A percentile compares a stretch with the other conserved stretches of the same genome.
Conservation (phyloP, 2,888 invertebrate genomes). For the Elysia crispata region DNA sequence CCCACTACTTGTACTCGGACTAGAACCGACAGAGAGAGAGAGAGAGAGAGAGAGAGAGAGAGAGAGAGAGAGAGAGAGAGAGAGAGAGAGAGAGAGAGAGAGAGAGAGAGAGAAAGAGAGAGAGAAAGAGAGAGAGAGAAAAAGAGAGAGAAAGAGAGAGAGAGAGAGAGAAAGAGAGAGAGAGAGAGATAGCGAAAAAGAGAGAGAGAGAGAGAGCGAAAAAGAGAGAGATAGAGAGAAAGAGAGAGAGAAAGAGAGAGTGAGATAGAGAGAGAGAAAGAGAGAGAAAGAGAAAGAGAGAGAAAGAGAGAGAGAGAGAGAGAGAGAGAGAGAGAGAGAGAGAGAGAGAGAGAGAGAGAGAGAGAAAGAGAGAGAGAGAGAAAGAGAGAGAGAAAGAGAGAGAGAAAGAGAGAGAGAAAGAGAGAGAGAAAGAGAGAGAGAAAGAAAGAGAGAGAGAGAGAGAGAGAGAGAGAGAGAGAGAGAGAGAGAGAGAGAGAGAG, state of each 20-base stretch:
- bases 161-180: background rate
- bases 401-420: too few species aligned
- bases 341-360: background rate
- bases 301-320: slow-evolving; percentile 13
- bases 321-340: slow-evolving; percentile 16
- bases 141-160: background rate
- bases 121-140: background rate
- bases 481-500: too few species aligned
- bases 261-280: background rate
- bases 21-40: background rate
- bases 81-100: background rate
- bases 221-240: background rate
- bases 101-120: background rate
- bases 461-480: too few species aligned
- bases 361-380: background rate
- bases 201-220: too few species aligned
- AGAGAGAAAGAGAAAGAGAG: background rate
- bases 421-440: too few species aligned
- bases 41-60: background rate
- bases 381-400: too few species aligned
- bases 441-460: too few species aligned
- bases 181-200: too few species aligned
- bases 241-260: background rate
- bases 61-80: background rate
- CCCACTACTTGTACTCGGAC: too few species aligned